Conservation (phyloP, 1,140 invertebrate species). For the Bombus confusus region DNA sequence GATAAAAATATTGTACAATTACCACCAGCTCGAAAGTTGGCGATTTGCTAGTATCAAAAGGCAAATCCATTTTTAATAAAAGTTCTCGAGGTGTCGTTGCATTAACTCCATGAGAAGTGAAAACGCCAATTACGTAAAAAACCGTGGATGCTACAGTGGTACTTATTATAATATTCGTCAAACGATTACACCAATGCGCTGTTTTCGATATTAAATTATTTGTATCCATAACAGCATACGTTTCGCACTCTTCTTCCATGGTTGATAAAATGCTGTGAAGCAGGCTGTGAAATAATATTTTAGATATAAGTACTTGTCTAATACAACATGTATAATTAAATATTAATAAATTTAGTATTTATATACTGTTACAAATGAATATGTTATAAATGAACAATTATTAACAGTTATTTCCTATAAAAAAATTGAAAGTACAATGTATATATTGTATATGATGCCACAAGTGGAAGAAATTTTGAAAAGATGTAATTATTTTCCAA, state of each 20-base stretch:
- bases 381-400: too few species aligned
- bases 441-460: too few species aligned
- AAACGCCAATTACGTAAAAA: background rate
- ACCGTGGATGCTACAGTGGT: background rate
- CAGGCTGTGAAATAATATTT: slow-evolving; percentile 32
- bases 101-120: background rate
- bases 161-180: slow-evolving; percentile 25
- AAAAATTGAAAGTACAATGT: too few species aligned
- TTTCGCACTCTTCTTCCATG: slow-evolving; percentile 46
- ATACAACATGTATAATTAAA: background rate
- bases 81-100: slow-evolving; percentile 9
- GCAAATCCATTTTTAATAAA: slow-evolving; percentile 54
- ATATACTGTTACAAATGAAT: background rate
- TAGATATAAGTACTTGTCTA: background rate
- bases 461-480: too few species aligned
- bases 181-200: slow-evolving; percentile 6
- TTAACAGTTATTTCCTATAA: too few species aligned
- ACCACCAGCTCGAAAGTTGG: slow-evolving; percentile 55
- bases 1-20: slow-evolving; percentile 34
- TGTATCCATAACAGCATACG: background rate
- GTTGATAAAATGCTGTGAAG: slow-evolving; percentile 32
- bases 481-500: background rate
- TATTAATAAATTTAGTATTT: background rate
- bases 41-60: slow-evolving; percentile 43
- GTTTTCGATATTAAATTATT: slow-evolving; percentile 27